Evolutionary conservation across 2,888 invertebrate genomes (phyloP).

Genomic region (Isotomurus palustris): DNA sequence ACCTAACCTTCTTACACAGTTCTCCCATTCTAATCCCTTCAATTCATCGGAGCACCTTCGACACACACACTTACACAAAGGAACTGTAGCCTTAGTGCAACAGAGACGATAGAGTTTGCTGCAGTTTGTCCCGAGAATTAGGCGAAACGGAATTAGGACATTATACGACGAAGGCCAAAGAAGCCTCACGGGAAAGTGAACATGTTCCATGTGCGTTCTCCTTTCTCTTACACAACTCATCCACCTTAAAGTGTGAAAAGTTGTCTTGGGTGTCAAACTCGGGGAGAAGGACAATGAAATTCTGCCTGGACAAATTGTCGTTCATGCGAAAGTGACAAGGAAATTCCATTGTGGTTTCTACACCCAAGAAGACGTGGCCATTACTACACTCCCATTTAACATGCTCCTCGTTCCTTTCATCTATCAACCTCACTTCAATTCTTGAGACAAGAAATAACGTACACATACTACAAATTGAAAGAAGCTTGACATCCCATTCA

Average conservation of each 20-base stretch:
- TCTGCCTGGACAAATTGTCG: constrained; percentile 40
- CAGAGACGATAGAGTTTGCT: too few relatives aligned
- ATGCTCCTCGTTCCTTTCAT: not conserved
- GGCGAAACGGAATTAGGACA: too few relatives aligned
- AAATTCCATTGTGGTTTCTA: constrained; percentile 40
- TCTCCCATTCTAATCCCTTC: not conserved
- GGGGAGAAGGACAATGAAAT: constrained; percentile 12
- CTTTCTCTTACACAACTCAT: not conserved
- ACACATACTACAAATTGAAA: not conserved
- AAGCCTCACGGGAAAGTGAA: too few relatives aligned
- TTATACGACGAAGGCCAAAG: too few relatives aligned
- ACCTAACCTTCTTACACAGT: not conserved
- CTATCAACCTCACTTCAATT: not conserved
- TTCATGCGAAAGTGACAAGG: constrained; percentile 43
- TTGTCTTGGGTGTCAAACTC: not conserved
- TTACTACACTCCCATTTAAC: not conserved
- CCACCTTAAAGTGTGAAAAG: not conserved
- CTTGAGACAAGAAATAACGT: not conserved
- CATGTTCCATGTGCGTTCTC: too few relatives aligned
- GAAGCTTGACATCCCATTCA: not conserved
- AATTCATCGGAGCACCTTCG: not conserved
- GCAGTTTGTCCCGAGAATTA: too few relatives aligned
- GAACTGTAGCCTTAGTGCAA: too few relatives aligned
- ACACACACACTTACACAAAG: not conserved
- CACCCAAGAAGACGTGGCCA: not conserved